phyloP scores from a whole-genome alignment of 2,888 invertebrate genomes.

The Eupeodes luniger region DNA sequence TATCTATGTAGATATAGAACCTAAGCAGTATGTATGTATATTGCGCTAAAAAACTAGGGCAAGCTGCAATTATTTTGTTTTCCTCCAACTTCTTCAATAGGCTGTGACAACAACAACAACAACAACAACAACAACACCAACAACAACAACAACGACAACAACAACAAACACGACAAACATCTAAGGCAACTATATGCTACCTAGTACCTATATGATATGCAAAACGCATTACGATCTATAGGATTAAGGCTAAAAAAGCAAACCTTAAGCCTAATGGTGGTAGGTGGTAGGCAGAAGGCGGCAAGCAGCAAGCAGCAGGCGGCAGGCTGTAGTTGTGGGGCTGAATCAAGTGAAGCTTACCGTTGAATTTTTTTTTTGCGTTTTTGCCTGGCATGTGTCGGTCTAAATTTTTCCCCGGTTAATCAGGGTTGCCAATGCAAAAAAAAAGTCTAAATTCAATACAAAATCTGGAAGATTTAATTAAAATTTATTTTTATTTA shows the following conservation, averaged over 20 bases:
- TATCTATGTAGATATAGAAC: background rate
- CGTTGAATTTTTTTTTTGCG: background rate
- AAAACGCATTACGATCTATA: slow-evolving; percentile 54
- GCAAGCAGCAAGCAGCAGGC: background rate
- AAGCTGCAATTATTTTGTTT: slow-evolving; percentile 68
- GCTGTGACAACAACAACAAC: slow-evolving; percentile 14
- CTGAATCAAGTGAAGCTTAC: slow-evolving; percentile 3
- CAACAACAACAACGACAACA: background rate
- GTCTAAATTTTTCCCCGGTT: slow-evolving; percentile 36
- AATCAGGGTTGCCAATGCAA: too few relatives aligned
- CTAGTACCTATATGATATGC: background rate
- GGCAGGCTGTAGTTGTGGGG: background rate
- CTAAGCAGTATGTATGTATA: slow-evolving; percentile 17
- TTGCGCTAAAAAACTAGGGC: slow-evolving; percentile 60
- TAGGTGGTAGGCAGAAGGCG: background rate
- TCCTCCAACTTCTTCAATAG: slow-evolving; percentile 54
- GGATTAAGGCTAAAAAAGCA: slow-evolving; percentile 60
- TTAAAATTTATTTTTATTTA: too few relatives aligned
- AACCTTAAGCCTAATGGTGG: background rate
- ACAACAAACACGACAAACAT: background rate
- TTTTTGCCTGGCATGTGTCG: slow-evolving; percentile 11
- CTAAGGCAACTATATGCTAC: slow-evolving; percentile 22
- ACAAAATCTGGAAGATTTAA: too few relatives aligned
- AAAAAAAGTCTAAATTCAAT: too few relatives aligned
- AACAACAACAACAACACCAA: background rate